Evolutionary conservation across 2,797 vertebrate species (phyloP), one percentile per base, ranked within the genome.

Genomic region (Cossypha heuglini): DNA sequence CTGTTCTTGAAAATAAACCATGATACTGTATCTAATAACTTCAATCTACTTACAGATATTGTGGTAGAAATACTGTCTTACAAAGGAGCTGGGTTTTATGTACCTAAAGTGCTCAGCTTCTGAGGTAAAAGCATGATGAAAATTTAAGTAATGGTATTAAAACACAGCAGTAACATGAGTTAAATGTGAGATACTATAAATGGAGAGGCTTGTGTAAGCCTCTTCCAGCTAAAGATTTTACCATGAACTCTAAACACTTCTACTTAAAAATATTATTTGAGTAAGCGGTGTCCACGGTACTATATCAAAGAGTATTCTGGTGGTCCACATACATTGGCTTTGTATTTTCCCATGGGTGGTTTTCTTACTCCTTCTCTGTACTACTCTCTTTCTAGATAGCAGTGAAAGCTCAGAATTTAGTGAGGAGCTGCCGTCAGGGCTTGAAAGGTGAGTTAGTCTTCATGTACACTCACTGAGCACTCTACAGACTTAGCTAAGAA

Each of bases 371-470:
- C 73, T 94, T 89, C 38, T 95, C 94, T 97, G 88, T 97, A 94
- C 97, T 88, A 77, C 67, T 97, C 96, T 95, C 96, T 97, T 95
- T 96, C 94, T 93, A 99, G 99, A 99, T 84, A 99, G 99, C 98
- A 99, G 99, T 97, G 98, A 99, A 96, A 99, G 99, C 96, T 99
- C 99, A 66, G 98, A 98, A 97, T 99, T 99, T 97, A 99, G 98
- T 97, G 99, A 99, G 96, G 99, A 99, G 62, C 96, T 98, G 81
- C 98, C 99, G 4, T 98, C 98, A 91, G 98, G 98, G 77, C 98
- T 99, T 97, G 99, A 99, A 96, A 99, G 99, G 99, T 99, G 94
- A 99, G 98, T 98, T 90, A 88, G 77, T 63, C 81, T 90, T 67
- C 59, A 90, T 87, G 85, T 96, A 92, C 76, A 25, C 83, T 96